Evolutionary conservation across 2,113 vertebrate species (phyloP).

Genomic region (Melanotaenia duboulayi): DNA sequence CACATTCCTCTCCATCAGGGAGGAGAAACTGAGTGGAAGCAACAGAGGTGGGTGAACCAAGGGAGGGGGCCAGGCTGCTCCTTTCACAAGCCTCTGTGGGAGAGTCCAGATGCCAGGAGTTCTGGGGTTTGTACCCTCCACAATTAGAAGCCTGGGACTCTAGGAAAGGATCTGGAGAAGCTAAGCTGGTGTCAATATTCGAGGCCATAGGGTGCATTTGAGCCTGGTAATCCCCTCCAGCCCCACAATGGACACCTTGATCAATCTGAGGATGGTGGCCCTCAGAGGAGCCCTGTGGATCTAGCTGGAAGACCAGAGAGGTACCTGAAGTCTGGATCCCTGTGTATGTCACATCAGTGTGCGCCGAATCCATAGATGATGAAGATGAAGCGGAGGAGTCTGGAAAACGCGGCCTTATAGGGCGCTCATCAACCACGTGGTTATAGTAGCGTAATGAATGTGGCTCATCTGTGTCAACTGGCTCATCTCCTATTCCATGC

Average conservation of each 20-base stretch:
- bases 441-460: slow-evolving; percentile 87
- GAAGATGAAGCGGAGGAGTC: slow-evolving; percentile 83
- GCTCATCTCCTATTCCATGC: slow-evolving; percentile 74
- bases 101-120: slow-evolving; percentile 86
- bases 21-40: slow-evolving; percentile 95
- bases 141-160: slow-evolving; percentile 54
- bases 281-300: slow-evolving; percentile 78
- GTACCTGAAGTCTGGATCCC: slow-evolving; percentile 90
- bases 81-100: slow-evolving; percentile 83
- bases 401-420: slow-evolving; percentile 69
- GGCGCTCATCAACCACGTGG: slow-evolving; percentile 88
- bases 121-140: slow-evolving; percentile 92
- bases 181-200: slow-evolving; percentile 4
- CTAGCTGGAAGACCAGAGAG: slow-evolving; percentile 59
- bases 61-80: slow-evolving; percentile 79
- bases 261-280: slow-evolving; percentile 36
- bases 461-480: slow-evolving; percentile 85
- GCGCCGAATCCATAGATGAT: slow-evolving; percentile 80
- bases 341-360: slow-evolving; percentile 91
- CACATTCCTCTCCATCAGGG: slow-evolving; percentile 84
- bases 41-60: slow-evolving; percentile 94
- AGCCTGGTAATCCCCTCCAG: slow-evolving; percentile 62
- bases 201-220: slow-evolving; percentile 60
- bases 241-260: slow-evolving; percentile 43
- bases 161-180: slow-evolving; percentile 28